Percentiles rank a stretch among this genome's conserved stretches.
phyloP scores from a whole-genome alignment of 2,113 vertebrate genomes.

The Atractosteus spatula region DNA sequence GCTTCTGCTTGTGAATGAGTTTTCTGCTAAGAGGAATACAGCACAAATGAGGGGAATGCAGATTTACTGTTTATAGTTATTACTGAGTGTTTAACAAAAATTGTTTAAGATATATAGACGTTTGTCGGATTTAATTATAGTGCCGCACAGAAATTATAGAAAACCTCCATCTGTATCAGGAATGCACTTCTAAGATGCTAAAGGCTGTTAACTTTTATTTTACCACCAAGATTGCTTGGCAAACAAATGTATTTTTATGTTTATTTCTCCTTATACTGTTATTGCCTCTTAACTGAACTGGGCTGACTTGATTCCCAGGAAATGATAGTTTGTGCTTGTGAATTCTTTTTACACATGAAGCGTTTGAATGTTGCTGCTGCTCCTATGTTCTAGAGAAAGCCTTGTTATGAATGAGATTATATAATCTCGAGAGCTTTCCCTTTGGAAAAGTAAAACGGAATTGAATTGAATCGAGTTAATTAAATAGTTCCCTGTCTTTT shows the following conservation, averaged over 20 bases:
- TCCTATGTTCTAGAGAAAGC: neutral
- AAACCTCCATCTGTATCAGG: constrained; percentile 27
- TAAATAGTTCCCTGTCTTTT: neutral
- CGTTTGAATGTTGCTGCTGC: neutral
- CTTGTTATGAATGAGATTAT: constrained; percentile 1
- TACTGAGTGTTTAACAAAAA: too few species aligned
- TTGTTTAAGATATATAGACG: too few species aligned
- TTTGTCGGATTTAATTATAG: too few species aligned
- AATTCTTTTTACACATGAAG: neutral
- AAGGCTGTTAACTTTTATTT: constrained; percentile 14
- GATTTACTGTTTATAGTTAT: too few species aligned
- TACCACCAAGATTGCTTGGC: too few species aligned
- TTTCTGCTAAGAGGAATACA: too few species aligned
- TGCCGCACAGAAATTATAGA: neutral
- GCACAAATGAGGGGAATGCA: too few species aligned
- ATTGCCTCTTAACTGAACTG: too few species aligned
- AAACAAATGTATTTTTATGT: too few species aligned
- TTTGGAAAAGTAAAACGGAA: neutral
- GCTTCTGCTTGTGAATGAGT: too few species aligned
- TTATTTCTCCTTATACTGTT: too few species aligned
- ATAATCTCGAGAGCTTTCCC: neutral
- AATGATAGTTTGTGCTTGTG: neutral
- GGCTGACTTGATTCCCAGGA: too few species aligned
- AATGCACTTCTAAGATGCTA: constrained; percentile 12
- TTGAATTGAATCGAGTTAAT: neutral